Evolutionary conservation across 2,888 invertebrate species (phyloP).

Genomic region (Ariolimax columbianus): DNA sequence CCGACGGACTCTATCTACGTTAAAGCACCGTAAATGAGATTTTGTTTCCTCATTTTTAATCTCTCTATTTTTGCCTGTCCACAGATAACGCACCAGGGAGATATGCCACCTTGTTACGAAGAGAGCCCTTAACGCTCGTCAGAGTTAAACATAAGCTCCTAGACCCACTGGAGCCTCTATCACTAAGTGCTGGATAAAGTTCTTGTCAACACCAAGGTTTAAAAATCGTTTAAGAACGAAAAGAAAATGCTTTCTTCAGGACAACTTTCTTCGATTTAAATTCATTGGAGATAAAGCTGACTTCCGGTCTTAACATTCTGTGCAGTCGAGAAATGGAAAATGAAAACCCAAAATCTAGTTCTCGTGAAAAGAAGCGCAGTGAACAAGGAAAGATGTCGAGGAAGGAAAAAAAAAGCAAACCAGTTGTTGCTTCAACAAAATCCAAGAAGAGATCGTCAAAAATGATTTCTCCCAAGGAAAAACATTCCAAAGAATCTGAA

Average conservation of each 20-base stretch:
- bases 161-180: too few species aligned
- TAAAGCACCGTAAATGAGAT: too few species aligned
- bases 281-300: not conserved
- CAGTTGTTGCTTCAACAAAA: not conserved
- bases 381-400: not conserved
- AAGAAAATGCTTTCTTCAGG: not conserved
- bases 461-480: not conserved
- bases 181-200: too few species aligned
- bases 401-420: not conserved
- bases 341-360: not conserved
- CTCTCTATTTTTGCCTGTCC: too few species aligned
- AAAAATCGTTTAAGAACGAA: too few species aligned
- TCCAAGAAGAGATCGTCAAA: constrained; percentile 9
- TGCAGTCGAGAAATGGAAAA: constrained; percentile 25
- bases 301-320: not conserved
- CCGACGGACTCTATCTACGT: too few species aligned
- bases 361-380: not conserved
- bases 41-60: too few species aligned
- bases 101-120: too few species aligned
- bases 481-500: not conserved
- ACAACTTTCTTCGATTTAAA: not conserved
- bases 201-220: too few species aligned
- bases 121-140: too few species aligned
- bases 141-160: too few species aligned
- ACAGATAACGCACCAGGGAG: too few species aligned